These are phyloP conservation scores for Serilophus lunatus DNA, from an alignment of 2,113 vertebrate species.

Conservation along the genomic window DNA sequence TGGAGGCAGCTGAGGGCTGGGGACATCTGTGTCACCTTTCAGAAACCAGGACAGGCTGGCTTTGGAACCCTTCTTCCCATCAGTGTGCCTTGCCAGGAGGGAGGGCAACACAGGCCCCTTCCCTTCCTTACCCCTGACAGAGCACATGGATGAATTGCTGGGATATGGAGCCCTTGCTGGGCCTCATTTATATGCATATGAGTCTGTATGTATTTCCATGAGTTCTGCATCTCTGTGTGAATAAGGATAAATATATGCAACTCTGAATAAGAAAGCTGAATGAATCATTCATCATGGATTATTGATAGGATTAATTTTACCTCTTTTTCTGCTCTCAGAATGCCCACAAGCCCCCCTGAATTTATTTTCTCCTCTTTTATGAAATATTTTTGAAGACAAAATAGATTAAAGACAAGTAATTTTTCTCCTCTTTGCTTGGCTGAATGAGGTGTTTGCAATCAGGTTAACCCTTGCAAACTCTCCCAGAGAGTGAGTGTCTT, in stretches of 20 bases:
- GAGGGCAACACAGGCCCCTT: not conserved
- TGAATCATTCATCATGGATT: slow-evolving; percentile 46
- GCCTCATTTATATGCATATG: not conserved
- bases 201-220: not conserved
- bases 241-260: not conserved
- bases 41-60: not conserved
- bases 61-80: not conserved
- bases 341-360: not conserved
- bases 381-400: not conserved
- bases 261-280: slow-evolving; percentile 1
- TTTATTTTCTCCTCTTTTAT: not conserved
- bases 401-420: not conserved
- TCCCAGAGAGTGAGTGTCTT: not conserved
- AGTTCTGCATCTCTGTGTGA: not conserved
- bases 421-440: not conserved
- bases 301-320: slow-evolving; percentile 49
- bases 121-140: not conserved
- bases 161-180: not conserved
- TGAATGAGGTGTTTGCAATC: not conserved
- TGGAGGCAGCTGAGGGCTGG: not conserved
- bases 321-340: slow-evolving; percentile 10
- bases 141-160: not conserved
- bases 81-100: not conserved
- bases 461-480: not conserved
- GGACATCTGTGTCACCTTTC: not conserved